These are phyloP conservation scores for Dysmachus trigonus DNA, from an alignment of 2,888 invertebrate species.

Conservation along the genomic window DNA sequence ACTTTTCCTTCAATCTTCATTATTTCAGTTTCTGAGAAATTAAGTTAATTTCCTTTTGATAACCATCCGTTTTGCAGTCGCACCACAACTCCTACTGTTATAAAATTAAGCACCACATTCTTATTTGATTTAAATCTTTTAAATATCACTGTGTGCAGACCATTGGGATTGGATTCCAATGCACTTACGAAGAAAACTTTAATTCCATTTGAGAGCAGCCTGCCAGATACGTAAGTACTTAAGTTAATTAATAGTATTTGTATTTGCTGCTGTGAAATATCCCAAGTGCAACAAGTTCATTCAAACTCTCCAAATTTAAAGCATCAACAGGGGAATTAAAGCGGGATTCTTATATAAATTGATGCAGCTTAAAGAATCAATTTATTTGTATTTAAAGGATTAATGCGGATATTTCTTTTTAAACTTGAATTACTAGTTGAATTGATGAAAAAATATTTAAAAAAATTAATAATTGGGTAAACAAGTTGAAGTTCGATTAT, in stretches of 20 bases:
- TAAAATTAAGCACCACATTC: background rate
- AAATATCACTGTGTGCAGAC: background rate
- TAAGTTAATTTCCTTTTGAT: background rate
- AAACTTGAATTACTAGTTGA: background rate
- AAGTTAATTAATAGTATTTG: background rate
- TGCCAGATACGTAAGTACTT: background rate
- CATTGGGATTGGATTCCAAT: background rate
- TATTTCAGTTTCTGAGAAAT: background rate
- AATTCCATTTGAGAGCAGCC: background rate
- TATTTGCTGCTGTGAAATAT: background rate
- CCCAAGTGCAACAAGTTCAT: background rate
- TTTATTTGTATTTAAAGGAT: background rate
- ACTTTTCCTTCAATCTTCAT: background rate
- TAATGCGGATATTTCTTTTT: background rate
- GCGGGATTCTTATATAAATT: background rate
- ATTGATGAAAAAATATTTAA: no score
- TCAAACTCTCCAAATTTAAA: background rate
- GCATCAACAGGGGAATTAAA: background rate
- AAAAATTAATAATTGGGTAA: no score
- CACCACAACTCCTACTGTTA: background rate
- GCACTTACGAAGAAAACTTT: background rate
- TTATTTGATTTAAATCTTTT: background rate
- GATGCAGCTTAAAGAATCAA: background rate
- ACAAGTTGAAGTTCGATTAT: no score
- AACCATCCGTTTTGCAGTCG: background rate